Conservation (phyloP, 2,113 vertebrate species). For the Pithys albifrons region DNA sequence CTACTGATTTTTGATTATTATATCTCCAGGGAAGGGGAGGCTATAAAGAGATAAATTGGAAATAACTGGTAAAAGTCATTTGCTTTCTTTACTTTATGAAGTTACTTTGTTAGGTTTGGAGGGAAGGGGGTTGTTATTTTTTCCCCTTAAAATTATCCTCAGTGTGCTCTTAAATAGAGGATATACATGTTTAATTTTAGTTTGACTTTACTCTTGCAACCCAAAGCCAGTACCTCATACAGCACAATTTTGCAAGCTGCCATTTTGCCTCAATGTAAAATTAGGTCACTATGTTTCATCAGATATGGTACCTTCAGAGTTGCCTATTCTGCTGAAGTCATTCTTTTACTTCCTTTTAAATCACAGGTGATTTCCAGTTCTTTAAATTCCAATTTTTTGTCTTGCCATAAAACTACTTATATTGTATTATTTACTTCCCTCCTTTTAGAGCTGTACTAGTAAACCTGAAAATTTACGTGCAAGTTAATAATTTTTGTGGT, state of each 20-base stretch:
- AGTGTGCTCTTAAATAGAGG: not conserved
- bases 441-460: not conserved
- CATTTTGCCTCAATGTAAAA: not conserved
- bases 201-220: not conserved
- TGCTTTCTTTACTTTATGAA: not conserved
- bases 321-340: not conserved
- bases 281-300: not conserved
- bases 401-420: not conserved
- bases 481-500: not conserved
- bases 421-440: constrained; percentile 17
- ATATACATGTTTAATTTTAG: constrained; percentile 26
- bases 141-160: not conserved
- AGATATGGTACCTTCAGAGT: not conserved
- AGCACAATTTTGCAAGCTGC: not conserved
- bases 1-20: constrained; percentile 5
- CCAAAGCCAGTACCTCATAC: not conserved
- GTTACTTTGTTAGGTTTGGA: not conserved
- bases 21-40: not conserved
- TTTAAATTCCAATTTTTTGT: constrained; percentile 1
- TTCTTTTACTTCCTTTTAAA: not conserved
- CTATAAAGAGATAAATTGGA: constrained; percentile 41
- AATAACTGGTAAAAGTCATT: constrained; percentile 3
- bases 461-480: not conserved
- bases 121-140: not conserved
- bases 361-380: constrained; percentile 19